Base-by-base conservation (phyloP, 2,797 vertebrate genomes). In the Lithobates pipiens region DNA sequence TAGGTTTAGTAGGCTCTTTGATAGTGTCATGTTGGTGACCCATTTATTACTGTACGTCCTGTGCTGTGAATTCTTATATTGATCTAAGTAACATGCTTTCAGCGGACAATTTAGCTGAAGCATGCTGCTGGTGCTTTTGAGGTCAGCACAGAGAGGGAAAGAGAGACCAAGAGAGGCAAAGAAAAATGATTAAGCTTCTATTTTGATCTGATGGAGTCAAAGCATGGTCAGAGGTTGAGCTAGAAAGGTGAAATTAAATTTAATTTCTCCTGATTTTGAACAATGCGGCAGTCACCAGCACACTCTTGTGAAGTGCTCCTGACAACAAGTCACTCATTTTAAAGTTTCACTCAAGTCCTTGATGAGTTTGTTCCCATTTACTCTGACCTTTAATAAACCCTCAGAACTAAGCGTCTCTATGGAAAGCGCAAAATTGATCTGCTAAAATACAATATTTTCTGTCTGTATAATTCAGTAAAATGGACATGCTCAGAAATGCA, bases 101-200 rank as follows among this genome's bases (percentile, higher is more conserved):
- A 57, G 80, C 69, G 70, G 80, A 83, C 76, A 87, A 83, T 87
- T 87, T 79, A 85, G 70, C 76, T 78, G 69, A 71, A 87, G 76
- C 76, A 67, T 83, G 69, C 76, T 69, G 80, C 80, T 83, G 76
- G 32, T 82, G 70, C 75, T 79, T 83, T 78, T 61, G 44, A 78
- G 85, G 85, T 87, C 85, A 83, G 63, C 80, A 44, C 69, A 39
- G 69, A 79, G 85, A 82, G 71, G 63, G 76, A 67, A 44, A 75
- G 42, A 76, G 77, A 68, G 85, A 83, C 46, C 69, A 68, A 23
- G 63, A 23, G 63, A 79, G 80, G 57, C 46, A 83, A 54, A 32
- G 76, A 79, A 61, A 87, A 83, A 87, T 87, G 85, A 87, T 87
- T 87, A 87, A 79, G 85, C 80, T 87, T 87, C 85, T 87, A 87